phyloP scores from a whole-genome alignment of 2,113 vertebrate species.

The Silurus glanis region DNA sequence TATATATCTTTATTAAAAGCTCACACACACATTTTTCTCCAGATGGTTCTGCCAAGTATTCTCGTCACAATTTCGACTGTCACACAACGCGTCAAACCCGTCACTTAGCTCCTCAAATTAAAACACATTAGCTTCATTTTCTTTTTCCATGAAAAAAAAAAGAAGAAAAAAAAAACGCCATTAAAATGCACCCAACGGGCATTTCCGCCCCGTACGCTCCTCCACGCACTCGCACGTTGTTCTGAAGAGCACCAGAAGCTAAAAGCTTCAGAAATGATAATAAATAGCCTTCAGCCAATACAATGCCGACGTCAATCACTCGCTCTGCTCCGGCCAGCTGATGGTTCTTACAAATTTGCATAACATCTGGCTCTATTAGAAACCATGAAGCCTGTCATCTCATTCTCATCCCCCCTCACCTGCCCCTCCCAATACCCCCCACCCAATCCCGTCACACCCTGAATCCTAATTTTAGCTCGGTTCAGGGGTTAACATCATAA shows the following conservation, averaged over 20 bases:
- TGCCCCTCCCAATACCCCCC: background rate
- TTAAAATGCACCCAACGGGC: conserved; percentile 36
- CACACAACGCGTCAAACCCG: conserved; percentile 46
- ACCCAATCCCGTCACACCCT: no score
- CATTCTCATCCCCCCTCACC: background rate
- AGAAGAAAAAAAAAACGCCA: background rate
- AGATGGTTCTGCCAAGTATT: conserved; percentile 43
- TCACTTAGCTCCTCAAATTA: conserved; percentile 42
- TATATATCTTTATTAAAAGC: background rate
- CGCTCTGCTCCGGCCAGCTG: conserved; percentile 20
- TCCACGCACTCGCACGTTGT: background rate
- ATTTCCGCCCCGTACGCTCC: background rate
- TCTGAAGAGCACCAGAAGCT: conserved; percentile 24
- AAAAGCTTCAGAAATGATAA: conserved; percentile 40
- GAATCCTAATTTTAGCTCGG: conserved; percentile 25
- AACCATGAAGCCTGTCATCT: conserved; percentile 42
- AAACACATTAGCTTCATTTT: conserved; percentile 37
- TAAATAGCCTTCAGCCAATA: conserved; percentile 48
- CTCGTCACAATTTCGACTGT: conserved; percentile 32
- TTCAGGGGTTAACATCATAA: conserved; percentile 12
- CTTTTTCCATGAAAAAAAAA: background rate
- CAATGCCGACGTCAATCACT: conserved; percentile 54
- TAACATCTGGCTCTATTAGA: conserved; percentile 52
- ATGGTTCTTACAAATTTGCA: conserved; percentile 46
- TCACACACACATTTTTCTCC: conserved; percentile 30